Evolutionary conservation across 2,113 vertebrate species (phyloP).

Genomic region (Nansenia antarctica): DNA sequence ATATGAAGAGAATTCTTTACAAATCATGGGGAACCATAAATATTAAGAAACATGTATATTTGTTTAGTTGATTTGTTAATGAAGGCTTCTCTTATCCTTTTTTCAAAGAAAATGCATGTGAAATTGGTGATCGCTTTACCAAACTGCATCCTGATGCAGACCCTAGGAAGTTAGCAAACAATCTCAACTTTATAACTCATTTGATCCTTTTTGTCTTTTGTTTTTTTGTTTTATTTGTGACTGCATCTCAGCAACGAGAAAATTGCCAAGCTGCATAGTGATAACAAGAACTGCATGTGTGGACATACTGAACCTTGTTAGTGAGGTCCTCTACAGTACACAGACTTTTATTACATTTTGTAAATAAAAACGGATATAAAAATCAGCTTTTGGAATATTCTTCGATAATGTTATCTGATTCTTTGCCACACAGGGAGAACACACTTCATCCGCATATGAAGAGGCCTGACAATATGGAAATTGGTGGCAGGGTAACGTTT

Average conservation of each 20-base stretch:
- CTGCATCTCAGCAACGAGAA: slow-evolving; percentile 85
- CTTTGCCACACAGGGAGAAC: background rate
- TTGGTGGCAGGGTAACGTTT: too few relatives aligned
- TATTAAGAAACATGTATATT: slow-evolving; percentile 79
- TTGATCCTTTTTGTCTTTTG: slow-evolving; percentile 52
- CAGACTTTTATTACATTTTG: slow-evolving; percentile 98
- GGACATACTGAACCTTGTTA: slow-evolving; percentile 84
- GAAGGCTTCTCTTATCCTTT: slow-evolving; percentile 75
- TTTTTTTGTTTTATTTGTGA: slow-evolving; percentile 66
- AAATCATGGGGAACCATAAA: slow-evolving; percentile 55
- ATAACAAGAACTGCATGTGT: slow-evolving; percentile 85
- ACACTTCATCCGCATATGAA: background rate
- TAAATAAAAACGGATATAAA: slow-evolving; percentile 97
- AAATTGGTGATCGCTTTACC: slow-evolving; percentile 83
- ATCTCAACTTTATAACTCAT: slow-evolving; percentile 46
- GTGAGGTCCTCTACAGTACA: slow-evolving; percentile 92
- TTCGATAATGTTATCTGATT: background rate
- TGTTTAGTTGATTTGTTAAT: slow-evolving; percentile 77
- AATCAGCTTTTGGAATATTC: slow-evolving; percentile 29
- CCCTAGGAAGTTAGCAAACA: slow-evolving; percentile 76
- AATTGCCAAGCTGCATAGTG: slow-evolving; percentile 4
- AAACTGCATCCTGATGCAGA: slow-evolving; percentile 79
- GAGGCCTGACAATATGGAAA: background rate
- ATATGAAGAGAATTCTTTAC: slow-evolving; percentile 46
- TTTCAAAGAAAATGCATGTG: slow-evolving; percentile 85